Evolutionary conservation across 2,797 vertebrate genomes (phyloP).

Genomic region (Galaxias olidus): DNA sequence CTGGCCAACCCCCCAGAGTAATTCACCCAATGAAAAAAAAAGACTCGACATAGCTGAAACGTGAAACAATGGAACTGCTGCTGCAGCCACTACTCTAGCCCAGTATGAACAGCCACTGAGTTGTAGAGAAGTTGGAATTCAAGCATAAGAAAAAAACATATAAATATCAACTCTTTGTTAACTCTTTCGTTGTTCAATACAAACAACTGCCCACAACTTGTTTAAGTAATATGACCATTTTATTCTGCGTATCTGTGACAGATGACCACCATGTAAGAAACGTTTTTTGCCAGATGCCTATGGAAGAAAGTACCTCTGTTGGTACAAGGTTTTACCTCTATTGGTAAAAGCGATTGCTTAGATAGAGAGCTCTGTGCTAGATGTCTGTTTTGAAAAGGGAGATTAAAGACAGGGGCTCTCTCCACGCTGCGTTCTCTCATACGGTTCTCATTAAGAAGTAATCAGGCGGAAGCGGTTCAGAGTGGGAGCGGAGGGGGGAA

Average conservation of each 20-base stretch:
- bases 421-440: slow-evolving; percentile 18
- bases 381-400: not conserved
- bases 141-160: no score
- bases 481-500: slow-evolving; percentile 22
- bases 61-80: not conserved
- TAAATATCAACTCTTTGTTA: no score
- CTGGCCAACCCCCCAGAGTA: slow-evolving; percentile 11
- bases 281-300: not conserved
- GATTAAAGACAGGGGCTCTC: slow-evolving; percentile 19
- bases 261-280: slow-evolving; percentile 1
- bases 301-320: not conserved
- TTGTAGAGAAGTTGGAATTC: no score
- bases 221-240: no score
- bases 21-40: slow-evolving; percentile 29
- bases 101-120: no score
- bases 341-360: slow-evolving; percentile 8
- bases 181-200: no score
- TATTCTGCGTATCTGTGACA: not conserved
- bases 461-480: slow-evolving; percentile 33
- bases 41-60: slow-evolving; percentile 10
- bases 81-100: not conserved
- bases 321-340: no score
- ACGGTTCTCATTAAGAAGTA: slow-evolving; percentile 50
- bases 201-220: not conserved
- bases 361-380: slow-evolving; percentile 1